Evolutionary conservation across 1,140 invertebrate genomes (phyloP).

Genomic region (Scaptodrosophila lebanonensis): DNA sequence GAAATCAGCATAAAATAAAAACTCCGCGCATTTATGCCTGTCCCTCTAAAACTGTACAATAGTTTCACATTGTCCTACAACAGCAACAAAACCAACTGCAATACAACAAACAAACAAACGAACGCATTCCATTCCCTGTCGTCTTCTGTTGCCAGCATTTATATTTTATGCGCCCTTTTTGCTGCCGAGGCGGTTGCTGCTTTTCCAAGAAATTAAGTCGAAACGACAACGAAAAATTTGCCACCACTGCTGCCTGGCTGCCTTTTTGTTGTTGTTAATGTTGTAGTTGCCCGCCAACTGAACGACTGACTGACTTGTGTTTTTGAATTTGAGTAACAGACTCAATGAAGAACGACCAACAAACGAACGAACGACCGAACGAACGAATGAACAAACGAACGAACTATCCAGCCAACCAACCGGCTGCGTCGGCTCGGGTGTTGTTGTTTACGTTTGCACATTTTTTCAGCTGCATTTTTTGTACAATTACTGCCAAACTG

Average conservation of each 20-base stretch:
- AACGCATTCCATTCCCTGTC: conserved; percentile 26
- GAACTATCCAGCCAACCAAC: too few species aligned
- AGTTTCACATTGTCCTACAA: conserved; percentile 4
- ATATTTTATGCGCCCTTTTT: conserved; percentile 19
- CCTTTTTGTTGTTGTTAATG: conserved; percentile 5
- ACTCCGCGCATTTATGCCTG: too few species aligned
- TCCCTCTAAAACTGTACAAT: not conserved
- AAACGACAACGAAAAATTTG: conserved; percentile 33
- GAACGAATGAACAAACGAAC: too few species aligned
- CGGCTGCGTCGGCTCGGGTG: too few species aligned
- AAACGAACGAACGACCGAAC: too few species aligned
- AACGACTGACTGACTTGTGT: conserved; percentile 1
- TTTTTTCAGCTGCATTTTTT: too few species aligned
- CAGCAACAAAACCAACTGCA: conserved; percentile 6
- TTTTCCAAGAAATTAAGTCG: conserved; percentile 44
- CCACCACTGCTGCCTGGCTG: conserved; percentile 24
- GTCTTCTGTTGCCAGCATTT: conserved; percentile 2
- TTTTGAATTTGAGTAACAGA: conserved; percentile 16
- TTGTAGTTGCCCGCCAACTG: too few species aligned
- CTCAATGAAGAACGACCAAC: too few species aligned
- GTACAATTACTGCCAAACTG: too few species aligned
- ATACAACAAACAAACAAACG: too few species aligned
- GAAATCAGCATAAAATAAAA: too few species aligned
- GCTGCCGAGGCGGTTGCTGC: not conserved
- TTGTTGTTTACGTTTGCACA: too few species aligned